These are phyloP conservation scores for Diaperis boleti DNA, from an alignment of 2,888 invertebrate species.

Conservation along the genomic window DNA sequence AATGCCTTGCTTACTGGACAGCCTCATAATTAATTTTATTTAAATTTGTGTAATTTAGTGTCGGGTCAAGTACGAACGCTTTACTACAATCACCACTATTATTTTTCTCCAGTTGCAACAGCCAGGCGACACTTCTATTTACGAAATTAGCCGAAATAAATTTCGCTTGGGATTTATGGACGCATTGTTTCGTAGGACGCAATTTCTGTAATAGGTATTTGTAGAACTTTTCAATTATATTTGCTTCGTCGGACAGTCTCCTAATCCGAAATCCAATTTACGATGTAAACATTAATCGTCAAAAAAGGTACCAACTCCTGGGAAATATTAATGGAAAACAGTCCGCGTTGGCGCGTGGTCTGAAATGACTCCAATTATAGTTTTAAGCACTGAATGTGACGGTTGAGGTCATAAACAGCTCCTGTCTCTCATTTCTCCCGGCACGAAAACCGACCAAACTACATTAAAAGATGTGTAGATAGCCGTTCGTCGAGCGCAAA, in stretches of 20 bases:
- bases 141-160: constrained; percentile 7
- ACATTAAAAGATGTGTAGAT: not conserved
- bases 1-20: no score
- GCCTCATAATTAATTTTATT: no score
- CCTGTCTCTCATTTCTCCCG: not conserved
- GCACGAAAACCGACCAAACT: not conserved
- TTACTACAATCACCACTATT: no score
- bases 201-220: constrained; percentile 17
- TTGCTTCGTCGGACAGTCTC: constrained; percentile 9
- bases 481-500: not conserved
- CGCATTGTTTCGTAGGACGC: constrained; percentile 4
- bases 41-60: no score
- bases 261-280: constrained; percentile 12
- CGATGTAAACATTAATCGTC: constrained; percentile 11
- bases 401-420: not conserved
- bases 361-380: not conserved
- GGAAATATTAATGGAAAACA: not conserved
- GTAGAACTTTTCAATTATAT: constrained; percentile 13
- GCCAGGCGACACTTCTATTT: no score
- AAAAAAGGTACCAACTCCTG: not conserved
- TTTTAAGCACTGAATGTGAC: not conserved
- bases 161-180: not conserved
- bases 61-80: no score
- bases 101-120: no score
- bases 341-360: no score